A percentile compares a stretch with the other conserved stretches of the same genome.
Conservation (phyloP, 2,888 invertebrate species). For the Leucoptera coffeella region DNA sequence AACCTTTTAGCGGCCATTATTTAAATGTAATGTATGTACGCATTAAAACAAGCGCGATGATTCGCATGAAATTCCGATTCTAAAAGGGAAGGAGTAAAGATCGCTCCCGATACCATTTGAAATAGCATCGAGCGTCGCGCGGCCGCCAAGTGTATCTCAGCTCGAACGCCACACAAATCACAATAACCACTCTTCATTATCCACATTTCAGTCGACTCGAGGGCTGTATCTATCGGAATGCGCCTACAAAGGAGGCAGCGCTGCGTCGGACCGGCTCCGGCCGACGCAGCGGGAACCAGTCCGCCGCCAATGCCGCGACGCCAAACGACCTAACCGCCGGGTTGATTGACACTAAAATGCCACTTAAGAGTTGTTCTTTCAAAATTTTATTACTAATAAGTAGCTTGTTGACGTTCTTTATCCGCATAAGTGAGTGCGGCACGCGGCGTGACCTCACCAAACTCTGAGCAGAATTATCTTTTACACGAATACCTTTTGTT, state of each 20-base stretch:
- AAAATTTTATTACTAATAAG: conserved; percentile 43
- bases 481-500: too few species aligned
- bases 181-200: conserved; percentile 46
- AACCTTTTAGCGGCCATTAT: too few species aligned
- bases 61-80: conserved; percentile 1
- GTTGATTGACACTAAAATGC: conserved; percentile 50
- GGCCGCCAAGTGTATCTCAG: conserved; percentile 14
- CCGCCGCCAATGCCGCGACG: conserved; percentile 12
- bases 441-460: too few species aligned
- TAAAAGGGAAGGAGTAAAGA: too few species aligned
- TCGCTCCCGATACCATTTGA: not conserved
- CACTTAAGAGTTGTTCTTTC: conserved; percentile 40
- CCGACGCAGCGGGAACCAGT: conserved; percentile 12
- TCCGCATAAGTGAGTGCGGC: not conserved
- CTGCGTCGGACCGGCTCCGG: conserved; percentile 40
- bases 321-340: conserved; percentile 29
- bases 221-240: conserved; percentile 45
- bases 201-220: conserved; percentile 31
- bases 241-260: conserved; percentile 34
- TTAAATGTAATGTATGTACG: too few species aligned
- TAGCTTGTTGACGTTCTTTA: conserved; percentile 27
- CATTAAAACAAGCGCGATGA: too few species aligned
- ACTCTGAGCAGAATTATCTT: too few species aligned
- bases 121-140: conserved; percentile 1
- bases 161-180: conserved; percentile 38